Conservation (phyloP, 1,140 invertebrate genomes). For the Fopius arisanus region DNA sequence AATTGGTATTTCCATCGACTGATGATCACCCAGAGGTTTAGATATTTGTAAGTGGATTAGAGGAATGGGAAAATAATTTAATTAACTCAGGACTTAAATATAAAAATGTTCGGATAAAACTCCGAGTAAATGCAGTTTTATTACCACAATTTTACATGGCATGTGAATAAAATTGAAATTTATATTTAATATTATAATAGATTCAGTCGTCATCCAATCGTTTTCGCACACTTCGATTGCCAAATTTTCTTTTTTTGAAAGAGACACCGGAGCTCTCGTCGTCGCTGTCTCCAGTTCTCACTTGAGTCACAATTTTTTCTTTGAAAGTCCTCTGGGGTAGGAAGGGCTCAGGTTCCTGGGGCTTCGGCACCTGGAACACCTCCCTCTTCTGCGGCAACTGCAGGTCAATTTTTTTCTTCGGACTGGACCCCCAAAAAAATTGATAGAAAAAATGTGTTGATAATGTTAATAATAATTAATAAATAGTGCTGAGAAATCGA, state of each 20-base stretch:
- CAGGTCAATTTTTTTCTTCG: constrained; percentile 64
- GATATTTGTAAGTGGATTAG: too few relatives aligned
- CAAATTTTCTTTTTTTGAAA: constrained; percentile 75
- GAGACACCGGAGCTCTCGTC: constrained; percentile 49
- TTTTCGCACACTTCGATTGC: constrained; percentile 68
- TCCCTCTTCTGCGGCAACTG: constrained; percentile 66
- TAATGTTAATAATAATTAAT: too few relatives aligned
- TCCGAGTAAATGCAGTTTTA: neutral
- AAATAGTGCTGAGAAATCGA: too few relatives aligned
- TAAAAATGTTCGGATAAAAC: neutral
- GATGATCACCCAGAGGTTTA: too few relatives aligned
- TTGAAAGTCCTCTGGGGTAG: constrained; percentile 68
- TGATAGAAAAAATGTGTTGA: too few relatives aligned
- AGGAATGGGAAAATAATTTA: too few relatives aligned
- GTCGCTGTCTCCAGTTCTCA: constrained; percentile 64
- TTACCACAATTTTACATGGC: neutral
- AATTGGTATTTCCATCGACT: too few relatives aligned
- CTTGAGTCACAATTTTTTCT: constrained; percentile 67
- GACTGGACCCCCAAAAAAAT: constrained; percentile 49
- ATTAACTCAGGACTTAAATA: too few relatives aligned
- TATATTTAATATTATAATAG: neutral
- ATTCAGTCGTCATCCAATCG: constrained; percentile 68
- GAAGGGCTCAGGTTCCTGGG: constrained; percentile 49
- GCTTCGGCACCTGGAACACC: constrained; percentile 44
- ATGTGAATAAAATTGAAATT: neutral